Evolutionary conservation across 2,888 invertebrate species (phyloP), one percentile per base, ranked within the genome.

Genomic region (Fabriciana adippe): DNA sequence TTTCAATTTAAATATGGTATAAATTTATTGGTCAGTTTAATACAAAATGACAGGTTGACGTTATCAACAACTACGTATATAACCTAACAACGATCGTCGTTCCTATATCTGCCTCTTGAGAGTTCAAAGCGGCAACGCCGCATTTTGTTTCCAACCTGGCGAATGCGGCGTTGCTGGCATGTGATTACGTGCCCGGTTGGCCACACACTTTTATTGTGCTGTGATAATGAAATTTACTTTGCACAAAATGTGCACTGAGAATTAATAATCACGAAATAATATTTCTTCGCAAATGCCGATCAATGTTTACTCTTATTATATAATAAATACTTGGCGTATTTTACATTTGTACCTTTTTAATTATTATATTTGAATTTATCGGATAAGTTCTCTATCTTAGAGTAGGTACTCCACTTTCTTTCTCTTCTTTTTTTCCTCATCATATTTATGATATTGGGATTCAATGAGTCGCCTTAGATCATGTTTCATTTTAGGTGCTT

Each of bases 71-170:
- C 60, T 69, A 67, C 57, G 48, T 66, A 66, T 69, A 60, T 65
- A 69, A 64, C 67, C 56, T 59, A 65, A 55, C 65, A 59, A 54
- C 70, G 67, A 66, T 66, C 66, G 67, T 55, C 67, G 66, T 65
- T 67, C 63, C 72, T 69, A 71, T 70, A 70, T 74, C 67, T 71
- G 68, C 63, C 67, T 67, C 61, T 68, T 55, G 60, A 69, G 55
- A 26, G 59, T 26, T 69, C 72, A 73, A 73, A 67, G 72, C 72
- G 80, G 79, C 80, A 80, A 79, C 80, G 74, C 72, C 77, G 78
- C 79, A 66, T 66, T 72, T 69, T 64, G 70, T 67, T 66, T 66
- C 67, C 71, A 71, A 67, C 61, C 56, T 65, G 64, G 62, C 61
- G 64, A 69, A 55, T 61, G 67, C 73, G 71, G 70, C 59, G 75